These are phyloP conservation scores for Etheostoma cragini DNA, from an alignment of 2,113 vertebrate species.

Conservation along the genomic window DNA sequence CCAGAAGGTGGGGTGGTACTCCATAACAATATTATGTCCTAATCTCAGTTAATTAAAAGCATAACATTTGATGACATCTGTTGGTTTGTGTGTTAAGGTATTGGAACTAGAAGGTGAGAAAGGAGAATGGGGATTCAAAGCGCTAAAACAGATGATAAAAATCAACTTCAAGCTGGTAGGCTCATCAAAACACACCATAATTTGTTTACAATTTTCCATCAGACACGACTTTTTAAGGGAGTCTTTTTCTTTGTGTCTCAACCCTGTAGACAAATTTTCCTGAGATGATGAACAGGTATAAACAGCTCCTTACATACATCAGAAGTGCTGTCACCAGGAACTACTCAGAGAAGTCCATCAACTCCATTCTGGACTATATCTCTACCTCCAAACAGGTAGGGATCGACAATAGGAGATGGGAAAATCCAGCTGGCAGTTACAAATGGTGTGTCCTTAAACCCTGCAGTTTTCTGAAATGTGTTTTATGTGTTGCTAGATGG, in stretches of 20 bases:
- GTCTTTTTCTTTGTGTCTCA: not conserved
- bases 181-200: accelerated
- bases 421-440: not conserved
- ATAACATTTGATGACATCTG: not conserved
- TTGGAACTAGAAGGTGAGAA: slow-evolving; percentile 99
- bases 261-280: slow-evolving; percentile 93
- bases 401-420: slow-evolving; percentile 5
- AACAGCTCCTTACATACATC: slow-evolving; percentile 98
- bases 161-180: slow-evolving; percentile 99
- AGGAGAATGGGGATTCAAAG: slow-evolving; percentile 99
- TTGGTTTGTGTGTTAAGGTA: slow-evolving; percentile 83
- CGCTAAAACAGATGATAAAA: slow-evolving; percentile 99
- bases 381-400: slow-evolving; percentile 99
- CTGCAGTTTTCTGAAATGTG: not conserved
- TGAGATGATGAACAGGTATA: slow-evolving; percentile 99
- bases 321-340: slow-evolving; percentile 98
- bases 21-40: not conserved
- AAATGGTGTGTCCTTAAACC: not conserved
- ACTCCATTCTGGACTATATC: slow-evolving; percentile 99
- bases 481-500: slow-evolving; percentile 89
- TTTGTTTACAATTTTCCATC: not conserved
- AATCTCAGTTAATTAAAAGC: not conserved
- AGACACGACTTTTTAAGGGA: not conserved
- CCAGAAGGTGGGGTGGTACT: slow-evolving; percentile 90
- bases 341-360: slow-evolving; percentile 99